Evolutionary conservation across 2,797 vertebrate species (phyloP).

Genomic region (Poeciliopsis paucimaculata): DNA sequence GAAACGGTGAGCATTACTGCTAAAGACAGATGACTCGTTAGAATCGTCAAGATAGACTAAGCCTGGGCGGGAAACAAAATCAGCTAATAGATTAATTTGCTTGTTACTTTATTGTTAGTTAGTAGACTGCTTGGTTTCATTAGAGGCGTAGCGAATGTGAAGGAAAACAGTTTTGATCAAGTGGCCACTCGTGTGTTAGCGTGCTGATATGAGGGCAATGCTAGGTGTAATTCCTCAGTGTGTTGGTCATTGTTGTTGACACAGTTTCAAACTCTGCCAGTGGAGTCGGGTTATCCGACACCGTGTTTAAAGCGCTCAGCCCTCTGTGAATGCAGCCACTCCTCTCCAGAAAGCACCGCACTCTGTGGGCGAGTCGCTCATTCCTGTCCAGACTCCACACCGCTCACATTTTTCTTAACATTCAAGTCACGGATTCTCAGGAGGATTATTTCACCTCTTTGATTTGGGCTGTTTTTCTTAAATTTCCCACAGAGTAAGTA

Average conservation of each 20-base stretch:
- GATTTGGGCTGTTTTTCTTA: slow-evolving; percentile 30
- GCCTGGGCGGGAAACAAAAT: too few species aligned
- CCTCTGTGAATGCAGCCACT: slow-evolving; percentile 57
- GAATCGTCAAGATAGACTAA: not conserved
- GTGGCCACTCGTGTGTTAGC: slow-evolving; percentile 13
- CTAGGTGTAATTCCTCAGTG: slow-evolving; percentile 34
- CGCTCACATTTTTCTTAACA: slow-evolving; percentile 29
- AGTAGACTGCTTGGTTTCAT: not conserved
- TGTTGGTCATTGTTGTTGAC: slow-evolving; percentile 68
- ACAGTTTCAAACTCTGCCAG: slow-evolving; percentile 61
- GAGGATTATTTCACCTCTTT: slow-evolving; percentile 16
- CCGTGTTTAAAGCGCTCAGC: slow-evolving; percentile 53
- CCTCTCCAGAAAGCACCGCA: slow-evolving; percentile 60
- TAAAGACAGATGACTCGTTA: not conserved
- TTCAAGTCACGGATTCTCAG: slow-evolving; percentile 30
- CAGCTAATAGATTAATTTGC: not conserved
- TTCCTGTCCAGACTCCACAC: slow-evolving; percentile 53
- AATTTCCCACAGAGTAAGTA: slow-evolving; percentile 63
- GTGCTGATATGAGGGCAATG: slow-evolving; percentile 45
- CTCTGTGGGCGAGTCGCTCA: slow-evolving; percentile 63
- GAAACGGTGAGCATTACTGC: not conserved
- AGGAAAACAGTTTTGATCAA: slow-evolving; percentile 13
- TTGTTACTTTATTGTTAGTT: not conserved
- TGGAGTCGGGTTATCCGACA: slow-evolving; percentile 64
- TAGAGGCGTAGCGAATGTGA: not conserved